Evolutionary conservation across 2,113 vertebrate genomes (phyloP).

Genomic region (Microcebus lehilahytsara): DNA sequence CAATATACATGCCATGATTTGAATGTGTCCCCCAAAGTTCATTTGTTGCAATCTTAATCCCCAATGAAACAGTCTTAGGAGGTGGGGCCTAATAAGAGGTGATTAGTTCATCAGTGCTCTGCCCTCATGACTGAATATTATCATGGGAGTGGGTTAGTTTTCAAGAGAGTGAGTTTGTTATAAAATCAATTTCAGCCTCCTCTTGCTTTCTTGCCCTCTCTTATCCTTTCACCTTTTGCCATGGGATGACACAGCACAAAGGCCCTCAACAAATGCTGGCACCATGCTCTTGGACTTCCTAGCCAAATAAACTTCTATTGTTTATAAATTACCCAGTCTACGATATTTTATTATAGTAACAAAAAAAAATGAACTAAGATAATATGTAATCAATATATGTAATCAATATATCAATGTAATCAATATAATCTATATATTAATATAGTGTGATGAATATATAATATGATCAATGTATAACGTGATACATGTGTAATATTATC

Average conservation of each 20-base stretch:
- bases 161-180: neutral
- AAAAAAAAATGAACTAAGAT: neutral
- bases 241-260: neutral
- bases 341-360: neutral
- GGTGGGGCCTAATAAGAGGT: neutral
- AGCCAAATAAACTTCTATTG: neutral
- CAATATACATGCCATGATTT: neutral
- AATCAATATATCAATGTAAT: neutral
- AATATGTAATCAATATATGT: neutral
- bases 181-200: too few species aligned
- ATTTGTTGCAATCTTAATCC: neutral
- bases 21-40: neutral
- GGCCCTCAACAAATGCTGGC: neutral
- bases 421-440: neutral
- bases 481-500: neutral
- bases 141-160: neutral
- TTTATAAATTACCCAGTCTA: neutral
- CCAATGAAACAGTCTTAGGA: neutral
- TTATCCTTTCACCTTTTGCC: neutral
- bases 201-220: neutral
- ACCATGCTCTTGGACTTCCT: neutral
- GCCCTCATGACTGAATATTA: neutral
- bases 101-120: neutral
- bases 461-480: neutral
- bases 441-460: neutral